A percentile compares a stretch with the other conserved stretches of the same genome.
These are phyloP conservation scores for Stegodyphus mimosarum DNA, from an alignment of 1,140 invertebrate species.

Conservation along the genomic window DNA sequence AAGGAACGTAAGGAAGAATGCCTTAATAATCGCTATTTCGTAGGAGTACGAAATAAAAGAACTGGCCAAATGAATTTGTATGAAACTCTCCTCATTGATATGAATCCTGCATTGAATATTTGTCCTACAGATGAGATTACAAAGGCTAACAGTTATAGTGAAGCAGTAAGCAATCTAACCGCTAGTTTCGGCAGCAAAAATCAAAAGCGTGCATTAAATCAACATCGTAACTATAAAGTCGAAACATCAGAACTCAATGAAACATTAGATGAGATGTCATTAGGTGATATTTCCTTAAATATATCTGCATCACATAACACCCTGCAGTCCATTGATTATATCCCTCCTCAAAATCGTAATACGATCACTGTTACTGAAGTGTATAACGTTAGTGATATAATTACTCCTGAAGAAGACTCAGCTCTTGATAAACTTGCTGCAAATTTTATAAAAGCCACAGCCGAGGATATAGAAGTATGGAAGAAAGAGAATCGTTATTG, in stretches of 20 bases:
- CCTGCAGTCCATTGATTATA: background rate
- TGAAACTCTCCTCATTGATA: no score
- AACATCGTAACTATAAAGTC: background rate
- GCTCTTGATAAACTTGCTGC: background rate
- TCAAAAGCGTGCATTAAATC: background rate
- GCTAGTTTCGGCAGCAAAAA: constrained; percentile 13
- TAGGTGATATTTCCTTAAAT: background rate
- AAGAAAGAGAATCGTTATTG: background rate
- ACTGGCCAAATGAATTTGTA: no score
- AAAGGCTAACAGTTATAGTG: background rate
- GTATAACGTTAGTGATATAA: constrained; percentile 19
- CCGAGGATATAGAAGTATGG: background rate
- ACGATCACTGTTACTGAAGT: background rate
- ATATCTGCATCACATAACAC: no score
- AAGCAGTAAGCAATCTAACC: background rate
- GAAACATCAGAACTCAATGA: background rate
- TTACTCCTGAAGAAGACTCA: background rate
- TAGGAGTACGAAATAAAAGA: no score
- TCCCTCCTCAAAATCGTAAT: constrained; percentile 13
- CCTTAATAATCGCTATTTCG: no score
- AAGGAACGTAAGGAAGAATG: no score
- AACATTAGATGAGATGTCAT: background rate
- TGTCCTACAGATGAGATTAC: no score
- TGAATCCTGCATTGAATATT: no score
- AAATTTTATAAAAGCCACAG: background rate